phyloP scores from a whole-genome alignment of 2,888 invertebrate genomes.

The Drosophila algonquin region DNA sequence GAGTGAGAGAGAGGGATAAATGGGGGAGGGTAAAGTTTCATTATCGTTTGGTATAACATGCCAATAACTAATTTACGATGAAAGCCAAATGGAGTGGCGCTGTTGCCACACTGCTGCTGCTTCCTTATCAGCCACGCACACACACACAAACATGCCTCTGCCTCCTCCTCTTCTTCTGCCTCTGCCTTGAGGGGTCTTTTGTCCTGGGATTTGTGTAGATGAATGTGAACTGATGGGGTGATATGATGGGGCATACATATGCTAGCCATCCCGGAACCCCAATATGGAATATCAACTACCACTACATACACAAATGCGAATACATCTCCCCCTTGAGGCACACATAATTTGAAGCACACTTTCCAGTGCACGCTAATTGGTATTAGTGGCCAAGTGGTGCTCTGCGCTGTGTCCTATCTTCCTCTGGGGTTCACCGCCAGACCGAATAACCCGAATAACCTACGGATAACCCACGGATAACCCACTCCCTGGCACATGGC shows the following conservation, averaged over 20 bases:
- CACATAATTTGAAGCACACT: slow-evolving; percentile 73
- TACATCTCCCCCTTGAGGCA: slow-evolving; percentile 47
- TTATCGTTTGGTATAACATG: slow-evolving; percentile 76
- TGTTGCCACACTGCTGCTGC: slow-evolving; percentile 10
- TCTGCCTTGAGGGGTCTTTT: slow-evolving; percentile 34
- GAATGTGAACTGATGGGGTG: slow-evolving; percentile 14
- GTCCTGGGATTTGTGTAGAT: slow-evolving; percentile 34
- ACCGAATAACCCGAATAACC: slow-evolving; percentile 6
- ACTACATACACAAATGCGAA: not conserved
- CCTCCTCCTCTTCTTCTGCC: not conserved
- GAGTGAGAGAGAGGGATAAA: slow-evolving; percentile 11
- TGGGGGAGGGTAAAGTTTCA: slow-evolving; percentile 36
- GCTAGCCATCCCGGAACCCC: slow-evolving; percentile 41
- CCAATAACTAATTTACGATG: slow-evolving; percentile 78
- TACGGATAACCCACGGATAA: slow-evolving; percentile 43
- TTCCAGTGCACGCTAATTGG: slow-evolving; percentile 72
- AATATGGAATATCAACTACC: slow-evolving; percentile 23
- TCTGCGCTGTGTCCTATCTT: slow-evolving; percentile 64
- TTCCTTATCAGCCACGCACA: slow-evolving; percentile 68
- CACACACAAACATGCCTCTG: slow-evolving; percentile 20
- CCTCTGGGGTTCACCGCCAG: slow-evolving; percentile 6
- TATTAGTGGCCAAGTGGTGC: slow-evolving; percentile 68
- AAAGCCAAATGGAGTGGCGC: slow-evolving; percentile 55
- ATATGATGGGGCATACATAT: slow-evolving; percentile 60
- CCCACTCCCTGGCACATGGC: slow-evolving; percentile 17